Conservation (phyloP, 2,113 vertebrate genomes). For the Caretta caretta region DNA sequence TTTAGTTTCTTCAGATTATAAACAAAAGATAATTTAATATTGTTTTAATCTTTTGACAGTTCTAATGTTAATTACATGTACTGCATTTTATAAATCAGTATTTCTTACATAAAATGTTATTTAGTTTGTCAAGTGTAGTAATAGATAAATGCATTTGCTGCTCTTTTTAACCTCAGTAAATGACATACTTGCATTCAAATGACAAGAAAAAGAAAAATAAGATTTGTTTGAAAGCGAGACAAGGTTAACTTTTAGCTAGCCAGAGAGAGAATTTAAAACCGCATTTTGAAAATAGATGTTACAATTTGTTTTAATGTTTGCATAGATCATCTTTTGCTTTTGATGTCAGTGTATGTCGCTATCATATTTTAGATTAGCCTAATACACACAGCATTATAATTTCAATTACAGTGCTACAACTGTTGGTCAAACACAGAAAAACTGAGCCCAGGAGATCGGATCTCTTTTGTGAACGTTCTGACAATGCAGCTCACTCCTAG, state of each 20-base stretch:
- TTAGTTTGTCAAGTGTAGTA: conserved; percentile 62
- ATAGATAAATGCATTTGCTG: conserved; percentile 71
- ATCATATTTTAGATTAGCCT: not conserved
- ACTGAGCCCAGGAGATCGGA: not conserved
- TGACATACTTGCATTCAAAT: conserved; percentile 47
- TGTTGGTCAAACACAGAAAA: not conserved
- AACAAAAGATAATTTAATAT: conserved; percentile 67
- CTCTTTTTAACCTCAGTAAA: conserved; percentile 53
- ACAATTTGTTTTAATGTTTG: not conserved
- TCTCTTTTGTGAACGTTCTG: not conserved
- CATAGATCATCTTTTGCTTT: not conserved
- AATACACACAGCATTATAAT: not conserved
- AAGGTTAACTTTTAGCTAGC: conserved; percentile 48
- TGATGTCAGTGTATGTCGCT: not conserved
- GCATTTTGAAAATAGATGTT: not conserved
- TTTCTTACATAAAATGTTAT: conserved; percentile 64
- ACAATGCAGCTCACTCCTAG: not conserved
- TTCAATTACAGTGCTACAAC: not conserved
- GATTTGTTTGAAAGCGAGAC: conserved; percentile 45
- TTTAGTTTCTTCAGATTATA: conserved; percentile 68
- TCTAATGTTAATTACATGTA: conserved; percentile 73
- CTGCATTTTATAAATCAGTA: conserved; percentile 72
- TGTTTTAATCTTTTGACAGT: conserved; percentile 69
- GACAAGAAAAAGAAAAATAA: conserved; percentile 58
- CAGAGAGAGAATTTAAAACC: not conserved